phyloP scores from a whole-genome alignment of 1,140 invertebrate genomes.

The Stenopsyche tienmushanensis region DNA sequence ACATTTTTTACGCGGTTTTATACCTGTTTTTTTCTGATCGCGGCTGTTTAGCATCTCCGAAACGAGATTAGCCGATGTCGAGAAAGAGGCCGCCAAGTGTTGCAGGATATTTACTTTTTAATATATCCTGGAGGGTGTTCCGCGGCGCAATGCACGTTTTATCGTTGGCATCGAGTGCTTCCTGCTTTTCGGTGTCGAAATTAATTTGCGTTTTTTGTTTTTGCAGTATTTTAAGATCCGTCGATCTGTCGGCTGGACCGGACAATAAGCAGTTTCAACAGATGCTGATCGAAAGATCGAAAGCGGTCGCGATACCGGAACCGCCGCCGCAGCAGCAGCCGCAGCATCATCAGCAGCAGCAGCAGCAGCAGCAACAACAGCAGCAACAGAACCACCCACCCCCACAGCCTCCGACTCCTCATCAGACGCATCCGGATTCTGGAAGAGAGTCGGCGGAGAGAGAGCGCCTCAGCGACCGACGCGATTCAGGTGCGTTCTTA shows the following conservation, averaged over 20 bases:
- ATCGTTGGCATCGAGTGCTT: not conserved
- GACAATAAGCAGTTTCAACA: slow-evolving; percentile 75
- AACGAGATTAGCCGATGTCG: slow-evolving; percentile 23
- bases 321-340: slow-evolving; percentile 46
- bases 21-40: slow-evolving; percentile 24
- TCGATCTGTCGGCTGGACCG: slow-evolving; percentile 65
- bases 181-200: not conserved
- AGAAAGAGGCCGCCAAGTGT: slow-evolving; percentile 24
- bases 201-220: slow-evolving; percentile 46
- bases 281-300: slow-evolving; percentile 75
- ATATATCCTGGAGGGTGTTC: slow-evolving; percentile 34
- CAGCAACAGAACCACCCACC: slow-evolving; percentile 26
- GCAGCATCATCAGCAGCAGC: slow-evolving; percentile 50
- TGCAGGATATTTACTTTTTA: slow-evolving; percentile 36
- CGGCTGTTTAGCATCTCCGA: slow-evolving; percentile 10
- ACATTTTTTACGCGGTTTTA: slow-evolving; percentile 34
- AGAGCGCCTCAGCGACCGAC: slow-evolving; percentile 51
- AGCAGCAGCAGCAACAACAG: slow-evolving; percentile 45
- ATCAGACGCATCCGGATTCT: slow-evolving; percentile 44
- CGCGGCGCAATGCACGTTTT: slow-evolving; percentile 14
- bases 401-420: slow-evolving; percentile 14
- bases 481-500: slow-evolving; percentile 49
- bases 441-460: slow-evolving; percentile 48
- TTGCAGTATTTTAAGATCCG: slow-evolving; percentile 72
- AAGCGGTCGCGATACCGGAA: slow-evolving; percentile 58